phyloP scores from a whole-genome alignment of 2,113 vertebrate species.

The Oreochromis niloticus region DNA sequence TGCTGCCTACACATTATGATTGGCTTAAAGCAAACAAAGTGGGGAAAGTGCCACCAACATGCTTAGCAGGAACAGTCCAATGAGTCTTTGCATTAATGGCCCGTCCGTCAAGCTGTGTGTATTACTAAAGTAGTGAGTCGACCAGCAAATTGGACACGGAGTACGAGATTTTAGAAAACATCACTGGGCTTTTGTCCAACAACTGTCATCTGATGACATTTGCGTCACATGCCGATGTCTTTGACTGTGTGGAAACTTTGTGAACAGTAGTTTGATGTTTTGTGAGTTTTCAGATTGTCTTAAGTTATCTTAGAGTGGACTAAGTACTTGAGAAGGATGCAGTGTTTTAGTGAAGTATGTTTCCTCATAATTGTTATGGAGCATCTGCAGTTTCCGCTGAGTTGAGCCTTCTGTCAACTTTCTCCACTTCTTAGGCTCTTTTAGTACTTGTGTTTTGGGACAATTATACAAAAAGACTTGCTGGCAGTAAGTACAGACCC shows the following conservation, averaged over 20 bases:
- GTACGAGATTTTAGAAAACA: not conserved
- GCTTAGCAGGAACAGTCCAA: not conserved
- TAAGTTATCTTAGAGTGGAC: not conserved
- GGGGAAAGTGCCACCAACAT: not conserved
- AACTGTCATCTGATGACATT: not conserved
- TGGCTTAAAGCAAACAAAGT: not conserved
- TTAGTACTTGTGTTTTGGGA: not conserved
- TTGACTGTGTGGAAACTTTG: not conserved
- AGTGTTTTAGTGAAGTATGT: fast-evolving
- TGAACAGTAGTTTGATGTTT: fast-evolving
- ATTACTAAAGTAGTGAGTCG: not conserved
- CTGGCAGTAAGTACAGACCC: not conserved
- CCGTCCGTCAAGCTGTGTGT: not conserved
- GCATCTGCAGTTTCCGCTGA: not conserved
- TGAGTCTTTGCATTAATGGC: not conserved
- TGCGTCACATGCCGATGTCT: not conserved
- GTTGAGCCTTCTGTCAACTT: not conserved
- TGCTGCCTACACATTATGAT: not conserved
- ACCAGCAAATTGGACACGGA: not conserved
- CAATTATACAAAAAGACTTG: not conserved
- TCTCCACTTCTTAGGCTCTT: not conserved
- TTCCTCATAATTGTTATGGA: not conserved
- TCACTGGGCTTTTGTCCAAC: not conserved
- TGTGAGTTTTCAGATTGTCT: not conserved
- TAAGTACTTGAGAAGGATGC: not conserved